These are phyloP conservation scores for Tolypeutes matacus DNA, from an alignment of 2,797 vertebrate species.

Conservation along the genomic window DNA sequence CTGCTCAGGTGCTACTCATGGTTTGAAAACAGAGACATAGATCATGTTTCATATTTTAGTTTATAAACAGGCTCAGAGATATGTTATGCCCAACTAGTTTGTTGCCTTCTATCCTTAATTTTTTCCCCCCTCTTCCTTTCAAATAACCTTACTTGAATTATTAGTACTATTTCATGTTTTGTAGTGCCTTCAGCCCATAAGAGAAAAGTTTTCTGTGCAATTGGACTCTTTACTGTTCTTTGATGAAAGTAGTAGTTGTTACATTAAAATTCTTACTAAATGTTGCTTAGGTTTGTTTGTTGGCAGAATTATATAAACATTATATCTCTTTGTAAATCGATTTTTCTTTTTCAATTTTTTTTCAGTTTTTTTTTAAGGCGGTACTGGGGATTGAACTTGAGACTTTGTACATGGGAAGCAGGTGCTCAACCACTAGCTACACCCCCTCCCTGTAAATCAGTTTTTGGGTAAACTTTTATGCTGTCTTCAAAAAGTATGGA, in stretches of 20 bases:
- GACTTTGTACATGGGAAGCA: too few species aligned
- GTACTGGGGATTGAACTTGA: too few species aligned
- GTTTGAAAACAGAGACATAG: neutral
- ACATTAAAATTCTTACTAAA: neutral
- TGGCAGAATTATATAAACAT: neutral
- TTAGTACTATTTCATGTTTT: conserved; percentile 38
- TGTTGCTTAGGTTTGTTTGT: neutral
- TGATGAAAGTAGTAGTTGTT: neutral
- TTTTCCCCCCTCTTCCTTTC: neutral
- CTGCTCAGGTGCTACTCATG: conserved; percentile 16
- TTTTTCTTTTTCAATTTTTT: neutral
- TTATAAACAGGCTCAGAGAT: conserved; percentile 24
- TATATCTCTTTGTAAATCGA: neutral
- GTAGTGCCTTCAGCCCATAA: conserved; percentile 18
- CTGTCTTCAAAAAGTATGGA: neutral
- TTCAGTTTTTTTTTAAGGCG: too few species aligned
- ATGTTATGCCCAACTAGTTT: neutral
- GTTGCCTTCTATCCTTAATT: neutral
- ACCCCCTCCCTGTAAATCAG: neutral
- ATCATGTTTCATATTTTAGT: conserved; percentile 29
- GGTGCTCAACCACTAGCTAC: too few species aligned
- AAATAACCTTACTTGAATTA: conserved; percentile 10
- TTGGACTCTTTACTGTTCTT: conserved; percentile 3
- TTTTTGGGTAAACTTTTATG: conserved; percentile 22
- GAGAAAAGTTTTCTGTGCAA: neutral